These are phyloP conservation scores for Pelagia noctiluca DNA, from an alignment of 30 jellyfish, hydroid and myxozoan genomes.

Conservation along the genomic window DNA sequence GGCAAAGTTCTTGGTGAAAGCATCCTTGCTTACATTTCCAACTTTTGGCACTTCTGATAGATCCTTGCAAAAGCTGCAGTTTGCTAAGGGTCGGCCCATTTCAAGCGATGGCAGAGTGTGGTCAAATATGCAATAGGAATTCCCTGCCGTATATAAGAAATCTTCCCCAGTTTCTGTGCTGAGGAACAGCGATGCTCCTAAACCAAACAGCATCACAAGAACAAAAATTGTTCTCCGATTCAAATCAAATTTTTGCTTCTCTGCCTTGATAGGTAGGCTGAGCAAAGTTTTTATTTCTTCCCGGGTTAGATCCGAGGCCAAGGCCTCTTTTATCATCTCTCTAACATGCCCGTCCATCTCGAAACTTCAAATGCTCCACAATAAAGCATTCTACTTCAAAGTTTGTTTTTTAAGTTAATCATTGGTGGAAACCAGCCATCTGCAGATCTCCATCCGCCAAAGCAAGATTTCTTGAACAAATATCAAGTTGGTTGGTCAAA, in stretches of 20 bases:
- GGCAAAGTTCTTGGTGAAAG: constrained; percentile 76
- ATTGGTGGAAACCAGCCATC: too few species aligned
- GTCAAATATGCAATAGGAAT: constrained; percentile 66
- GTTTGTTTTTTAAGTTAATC: too few species aligned
- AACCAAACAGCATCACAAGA: neutral
- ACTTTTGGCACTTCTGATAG: constrained; percentile 68
- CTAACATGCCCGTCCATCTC: constrained; percentile 33
- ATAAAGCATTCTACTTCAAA: too few species aligned
- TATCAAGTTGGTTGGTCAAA: too few species aligned
- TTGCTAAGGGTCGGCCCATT: constrained; percentile 76
- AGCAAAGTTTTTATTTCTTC: constrained; percentile 54
- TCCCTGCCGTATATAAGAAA: constrained; percentile 7
- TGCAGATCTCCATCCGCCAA: too few species aligned
- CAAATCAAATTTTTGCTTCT: neutral
- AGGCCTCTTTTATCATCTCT: constrained; percentile 23
- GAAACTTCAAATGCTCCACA: neutral
- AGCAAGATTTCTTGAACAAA: too few species aligned
- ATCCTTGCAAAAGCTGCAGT: constrained; percentile 82
- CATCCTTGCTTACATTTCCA: constrained; percentile 62
- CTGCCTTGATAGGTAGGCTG: constrained; percentile 38
- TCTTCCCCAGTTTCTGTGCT: constrained; percentile 20
- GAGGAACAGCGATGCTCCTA: constrained; percentile 4
- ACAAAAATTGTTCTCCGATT: neutral
- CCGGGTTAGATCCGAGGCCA: constrained; percentile 23
- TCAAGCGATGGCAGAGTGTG: constrained; percentile 73